These are phyloP conservation scores for Schlechtendalia chinensis DNA, from an alignment of 1,140 invertebrate species.

Conservation along the genomic window DNA sequence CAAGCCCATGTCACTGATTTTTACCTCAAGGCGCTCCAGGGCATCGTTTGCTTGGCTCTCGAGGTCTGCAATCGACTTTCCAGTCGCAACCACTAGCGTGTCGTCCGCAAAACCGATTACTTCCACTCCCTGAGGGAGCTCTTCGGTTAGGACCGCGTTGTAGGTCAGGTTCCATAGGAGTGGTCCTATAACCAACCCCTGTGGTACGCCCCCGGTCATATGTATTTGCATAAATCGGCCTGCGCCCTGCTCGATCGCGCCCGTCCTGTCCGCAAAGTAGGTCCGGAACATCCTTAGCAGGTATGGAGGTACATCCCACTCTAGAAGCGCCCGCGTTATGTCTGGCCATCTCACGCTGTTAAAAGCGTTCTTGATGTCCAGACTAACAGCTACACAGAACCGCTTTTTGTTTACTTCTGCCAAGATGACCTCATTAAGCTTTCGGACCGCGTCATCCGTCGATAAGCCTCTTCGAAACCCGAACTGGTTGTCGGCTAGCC, in stretches of 20 bases:
- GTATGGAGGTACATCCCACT: no score
- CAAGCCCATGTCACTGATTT: no score
- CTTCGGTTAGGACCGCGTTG: fast-evolving
- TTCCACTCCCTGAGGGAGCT: no score
- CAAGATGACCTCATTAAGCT: fast-evolving
- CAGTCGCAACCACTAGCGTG: no score
- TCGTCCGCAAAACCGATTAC: no score
- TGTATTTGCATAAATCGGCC: neutral
- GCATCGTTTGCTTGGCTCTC: no score
- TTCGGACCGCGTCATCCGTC: neutral
- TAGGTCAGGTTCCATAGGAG: neutral
- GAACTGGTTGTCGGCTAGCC: neutral
- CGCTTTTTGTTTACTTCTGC: neutral
- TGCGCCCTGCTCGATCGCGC: no score
- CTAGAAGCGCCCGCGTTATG: neutral
- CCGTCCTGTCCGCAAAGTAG: no score
- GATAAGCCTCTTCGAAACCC: neutral
- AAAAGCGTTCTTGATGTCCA: neutral
- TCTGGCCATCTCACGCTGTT: neutral
- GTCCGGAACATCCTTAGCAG: no score
- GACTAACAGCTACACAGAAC: neutral
- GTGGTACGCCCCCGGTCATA: neutral
- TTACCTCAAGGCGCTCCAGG: no score
- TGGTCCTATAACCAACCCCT: neutral
- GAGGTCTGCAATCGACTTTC: no score